These are phyloP conservation scores for Rhodophaea formosa DNA, from an alignment of 2,888 invertebrate genomes.

Conservation along the genomic window DNA sequence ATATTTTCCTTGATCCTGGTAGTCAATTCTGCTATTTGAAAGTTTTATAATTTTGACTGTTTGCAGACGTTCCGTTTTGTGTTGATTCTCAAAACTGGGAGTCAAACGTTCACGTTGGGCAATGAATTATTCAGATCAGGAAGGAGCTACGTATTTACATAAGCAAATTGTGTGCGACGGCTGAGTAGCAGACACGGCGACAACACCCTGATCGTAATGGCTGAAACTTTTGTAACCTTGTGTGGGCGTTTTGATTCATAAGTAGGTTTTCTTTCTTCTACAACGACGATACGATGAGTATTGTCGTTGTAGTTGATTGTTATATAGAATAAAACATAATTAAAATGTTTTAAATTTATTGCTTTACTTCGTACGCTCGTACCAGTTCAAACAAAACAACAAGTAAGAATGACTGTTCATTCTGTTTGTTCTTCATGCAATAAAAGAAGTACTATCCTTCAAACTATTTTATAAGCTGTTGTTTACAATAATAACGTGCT, in stretches of 20 bases:
- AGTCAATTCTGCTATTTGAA: constrained; percentile 20
- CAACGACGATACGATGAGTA: too few species aligned
- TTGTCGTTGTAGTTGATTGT: too few species aligned
- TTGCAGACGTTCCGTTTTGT: constrained; percentile 57
- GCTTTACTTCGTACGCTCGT: too few species aligned
- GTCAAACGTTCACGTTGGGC: constrained; percentile 65
- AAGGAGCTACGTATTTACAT: constrained; percentile 79
- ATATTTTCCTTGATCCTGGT: too few species aligned
- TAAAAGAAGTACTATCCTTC: too few species aligned
- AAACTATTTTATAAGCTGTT: too few species aligned
- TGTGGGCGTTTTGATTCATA: neutral
- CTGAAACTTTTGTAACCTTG: constrained; percentile 12
- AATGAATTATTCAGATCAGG: constrained; percentile 77
- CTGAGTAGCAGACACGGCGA: constrained; percentile 40
- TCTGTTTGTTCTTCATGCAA: too few species aligned
- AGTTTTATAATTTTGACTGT: constrained; percentile 60
- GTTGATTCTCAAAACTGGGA: constrained; percentile 74
- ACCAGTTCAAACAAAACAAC: too few species aligned
- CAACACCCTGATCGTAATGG: constrained; percentile 20
- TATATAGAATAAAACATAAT: too few species aligned
- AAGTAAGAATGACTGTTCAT: too few species aligned
- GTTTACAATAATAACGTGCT: too few species aligned
- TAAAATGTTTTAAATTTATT: too few species aligned
- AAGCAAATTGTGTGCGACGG: constrained; percentile 77
- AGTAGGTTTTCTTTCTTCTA: neutral